Evolutionary conservation across 1,140 invertebrate species (phyloP), one percentile per base, ranked within the genome.

Genomic region (Bombus terrestris): DNA sequence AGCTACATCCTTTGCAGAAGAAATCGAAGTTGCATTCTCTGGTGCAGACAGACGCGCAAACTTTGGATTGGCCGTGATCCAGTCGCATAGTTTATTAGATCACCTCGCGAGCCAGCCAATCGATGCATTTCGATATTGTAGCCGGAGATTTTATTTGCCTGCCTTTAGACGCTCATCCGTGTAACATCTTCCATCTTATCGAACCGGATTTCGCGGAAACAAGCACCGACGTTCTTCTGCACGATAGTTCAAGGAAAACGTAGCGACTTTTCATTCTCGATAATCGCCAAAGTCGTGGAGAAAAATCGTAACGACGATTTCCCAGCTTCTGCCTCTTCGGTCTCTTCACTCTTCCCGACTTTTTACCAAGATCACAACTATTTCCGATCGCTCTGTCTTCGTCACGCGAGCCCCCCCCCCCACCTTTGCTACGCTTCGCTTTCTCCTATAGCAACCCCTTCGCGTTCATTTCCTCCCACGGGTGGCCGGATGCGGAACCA

Each of bases 61-160:
- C 92, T 92, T 91, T 89, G 66, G 83, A 59, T 92, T 93, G 92
- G 92, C 92, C 57, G 71, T 43, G 68, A 47, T 92, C 92, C 92
- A 93, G 87, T 81, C 91, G 88, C 92, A 89, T 87, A 86, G 91
- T 92, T 93, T 93, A 92, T 93, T 92, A 91, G 88, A 93, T 92
- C 89, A 81, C 77, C 76, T 66, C 39, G 15, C 64, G 59, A 73
- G n/a, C 62, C 68, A 66, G 62, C 87, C 86, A 87, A 89, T 93
- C 90, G 90, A 91, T 93, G 90, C 77, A 79, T 84, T 86, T 87
- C 87, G 88, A 90, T 91, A 92, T 88, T 88, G 87, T 79, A 73
- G 10, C 57, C 73, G 78, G 68, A 66, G 75, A 64, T 88, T 90
- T 90, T 82, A 83, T 85, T 86, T 71, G 37, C 35, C 53, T 53